Evolutionary conservation across 2,888 invertebrate genomes (phyloP).

Genomic region (Drosophila monieri): DNA sequence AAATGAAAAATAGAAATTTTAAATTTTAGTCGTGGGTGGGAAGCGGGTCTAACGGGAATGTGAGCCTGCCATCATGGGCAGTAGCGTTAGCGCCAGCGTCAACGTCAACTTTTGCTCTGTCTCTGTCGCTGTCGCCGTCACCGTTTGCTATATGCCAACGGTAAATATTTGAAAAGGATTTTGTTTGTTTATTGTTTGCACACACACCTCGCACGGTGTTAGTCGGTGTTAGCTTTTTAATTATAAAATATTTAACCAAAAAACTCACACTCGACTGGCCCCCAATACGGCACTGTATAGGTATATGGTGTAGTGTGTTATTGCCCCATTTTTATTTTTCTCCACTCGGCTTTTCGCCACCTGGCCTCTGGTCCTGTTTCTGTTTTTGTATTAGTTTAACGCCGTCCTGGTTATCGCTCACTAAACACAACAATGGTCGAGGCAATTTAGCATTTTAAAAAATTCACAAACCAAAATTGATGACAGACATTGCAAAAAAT

Average conservation of each 20-base stretch:
- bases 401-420: conserved; percentile 59
- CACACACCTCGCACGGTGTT: conserved; percentile 81
- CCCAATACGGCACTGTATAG: conserved; percentile 27
- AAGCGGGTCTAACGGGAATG: not conserved
- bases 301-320: conserved; percentile 34
- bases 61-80: not conserved
- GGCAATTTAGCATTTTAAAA: conserved; percentile 74
- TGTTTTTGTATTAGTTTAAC: conserved; percentile 46
- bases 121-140: conserved; percentile 57
- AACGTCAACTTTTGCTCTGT: conserved; percentile 43
- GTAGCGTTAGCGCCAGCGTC: conserved; percentile 33
- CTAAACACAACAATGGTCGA: conserved; percentile 74
- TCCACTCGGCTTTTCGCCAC: conserved; percentile 8
- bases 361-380: conserved; percentile 1
- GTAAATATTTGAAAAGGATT: conserved; percentile 83
- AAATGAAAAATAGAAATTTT: conserved; percentile 62
- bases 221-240: conserved; percentile 83
- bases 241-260: conserved; percentile 83
- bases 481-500: conserved; percentile 51
- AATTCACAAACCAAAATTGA: conserved; percentile 75
- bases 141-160: conserved; percentile 74
- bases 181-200: conserved; percentile 82
- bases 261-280: conserved; percentile 74
- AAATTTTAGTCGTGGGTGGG: conserved; percentile 58
- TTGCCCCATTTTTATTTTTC: conserved; percentile 42